Conservation (phyloP, 2,888 invertebrate species). For the Pherbina coryleti region DNA sequence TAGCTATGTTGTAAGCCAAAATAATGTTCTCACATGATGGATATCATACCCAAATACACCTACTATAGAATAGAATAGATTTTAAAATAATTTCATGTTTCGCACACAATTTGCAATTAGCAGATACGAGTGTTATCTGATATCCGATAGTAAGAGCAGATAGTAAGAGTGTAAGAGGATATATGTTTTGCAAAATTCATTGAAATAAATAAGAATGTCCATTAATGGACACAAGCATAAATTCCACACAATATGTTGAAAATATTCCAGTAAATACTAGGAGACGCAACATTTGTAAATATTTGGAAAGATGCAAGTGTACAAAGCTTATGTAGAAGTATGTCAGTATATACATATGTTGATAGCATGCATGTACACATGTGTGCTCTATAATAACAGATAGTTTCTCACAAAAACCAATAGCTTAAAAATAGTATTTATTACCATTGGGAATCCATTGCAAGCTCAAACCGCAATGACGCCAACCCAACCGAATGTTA, state of each 20-base stretch:
- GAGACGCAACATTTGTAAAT: background rate
- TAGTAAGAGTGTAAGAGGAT: no score
- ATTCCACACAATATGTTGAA: background rate
- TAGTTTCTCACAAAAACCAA: background rate
- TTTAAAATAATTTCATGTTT: no score
- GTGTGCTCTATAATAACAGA: background rate
- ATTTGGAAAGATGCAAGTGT: background rate
- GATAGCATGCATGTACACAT: background rate
- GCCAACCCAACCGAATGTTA: background rate
- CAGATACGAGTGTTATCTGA: no score
- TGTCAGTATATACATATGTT: background rate
- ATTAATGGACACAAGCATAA: background rate
- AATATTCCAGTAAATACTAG: background rate
- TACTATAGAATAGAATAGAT: no score
- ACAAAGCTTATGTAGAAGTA: background rate
- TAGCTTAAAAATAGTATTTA: conserved; percentile 4
- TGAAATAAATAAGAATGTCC: background rate
- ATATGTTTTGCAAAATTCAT: background rate
- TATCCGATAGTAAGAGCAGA: no score
- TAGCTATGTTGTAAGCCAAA: no score
- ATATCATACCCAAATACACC: no score
- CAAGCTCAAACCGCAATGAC: background rate
- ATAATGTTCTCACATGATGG: no score
- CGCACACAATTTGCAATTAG: no score
- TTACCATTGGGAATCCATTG: conserved; percentile 25